Evolutionary conservation across 2,797 vertebrate genomes (phyloP).

Genomic region (Sebastes steindachneri): DNA sequence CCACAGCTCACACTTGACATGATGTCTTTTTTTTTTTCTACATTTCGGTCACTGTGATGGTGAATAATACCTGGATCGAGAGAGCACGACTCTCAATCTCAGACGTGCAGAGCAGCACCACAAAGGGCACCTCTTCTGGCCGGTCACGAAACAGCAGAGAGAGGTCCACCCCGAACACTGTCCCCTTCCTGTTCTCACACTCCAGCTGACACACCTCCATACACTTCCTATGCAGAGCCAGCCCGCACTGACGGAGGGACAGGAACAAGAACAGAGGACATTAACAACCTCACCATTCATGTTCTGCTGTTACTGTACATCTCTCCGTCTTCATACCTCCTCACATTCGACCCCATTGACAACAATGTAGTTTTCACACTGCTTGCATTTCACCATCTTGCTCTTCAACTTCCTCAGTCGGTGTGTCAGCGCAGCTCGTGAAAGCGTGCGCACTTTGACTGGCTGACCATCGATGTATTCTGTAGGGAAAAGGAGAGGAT

Average conservation of each 20-base stretch:
- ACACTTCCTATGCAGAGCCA: constrained; percentile 93
- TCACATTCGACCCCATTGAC: constrained; percentile 92
- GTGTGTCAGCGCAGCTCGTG: constrained; percentile 89
- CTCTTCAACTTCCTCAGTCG: constrained; percentile 88
- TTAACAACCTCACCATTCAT: background rate
- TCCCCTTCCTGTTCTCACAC: constrained; percentile 87
- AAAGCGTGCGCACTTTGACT: constrained; percentile 78
- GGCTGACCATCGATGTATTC: constrained; percentile 66
- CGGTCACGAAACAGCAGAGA: constrained; percentile 80
- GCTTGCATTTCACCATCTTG: constrained; percentile 91
- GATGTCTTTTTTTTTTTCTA: background rate
- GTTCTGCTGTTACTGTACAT: background rate
- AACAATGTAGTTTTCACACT: constrained; percentile 93
- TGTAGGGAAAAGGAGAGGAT: constrained; percentile 19
- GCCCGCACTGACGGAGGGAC: constrained; percentile 82
- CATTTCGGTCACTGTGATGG: background rate
- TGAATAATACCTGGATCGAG: constrained; percentile 85
- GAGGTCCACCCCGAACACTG: constrained; percentile 89
- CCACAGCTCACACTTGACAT: background rate
- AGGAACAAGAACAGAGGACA: background rate
- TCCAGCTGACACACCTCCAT: constrained; percentile 88
- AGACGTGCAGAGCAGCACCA: constrained; percentile 87
- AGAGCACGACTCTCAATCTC: constrained; percentile 92
- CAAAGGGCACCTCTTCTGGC: constrained; percentile 88
- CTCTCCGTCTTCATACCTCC: constrained; percentile 82